Conservation (phyloP, 2,888 invertebrate genomes). For the Dysmachus trigonus region DNA sequence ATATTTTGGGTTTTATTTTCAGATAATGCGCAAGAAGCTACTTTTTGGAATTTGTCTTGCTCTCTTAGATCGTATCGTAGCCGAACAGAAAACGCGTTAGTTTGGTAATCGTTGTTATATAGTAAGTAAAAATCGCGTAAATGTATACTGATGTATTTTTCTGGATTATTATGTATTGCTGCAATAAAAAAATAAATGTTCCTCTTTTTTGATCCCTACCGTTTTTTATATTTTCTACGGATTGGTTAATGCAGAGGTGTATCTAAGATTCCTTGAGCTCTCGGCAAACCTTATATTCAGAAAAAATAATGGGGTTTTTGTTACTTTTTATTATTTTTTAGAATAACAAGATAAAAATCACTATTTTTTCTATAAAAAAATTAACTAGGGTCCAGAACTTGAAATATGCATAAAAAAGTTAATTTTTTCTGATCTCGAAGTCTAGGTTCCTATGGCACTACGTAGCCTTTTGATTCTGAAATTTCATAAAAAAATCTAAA, state of each 20-base stretch:
- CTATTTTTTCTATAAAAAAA: not conserved
- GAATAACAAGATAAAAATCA: not conserved
- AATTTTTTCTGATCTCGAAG: no score
- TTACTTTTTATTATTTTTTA: not conserved
- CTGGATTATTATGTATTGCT: constrained; percentile 42
- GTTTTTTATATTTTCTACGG: not conserved
- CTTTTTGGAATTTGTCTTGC: constrained; percentile 16
- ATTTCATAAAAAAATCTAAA: no score
- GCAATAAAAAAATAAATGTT: constrained; percentile 45
- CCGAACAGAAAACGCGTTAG: not conserved
- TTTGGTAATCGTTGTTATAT: constrained; percentile 24
- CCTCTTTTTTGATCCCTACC: constrained; percentile 42
- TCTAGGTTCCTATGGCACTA: no score
- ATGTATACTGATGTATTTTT: constrained; percentile 39
- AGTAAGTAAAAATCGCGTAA: constrained; percentile 26
- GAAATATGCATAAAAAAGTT: no score
- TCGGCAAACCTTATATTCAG: not conserved
- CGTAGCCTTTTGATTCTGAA: no score
- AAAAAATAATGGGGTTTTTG: not conserved
- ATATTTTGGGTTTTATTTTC: not conserved
- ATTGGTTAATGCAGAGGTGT: not conserved
- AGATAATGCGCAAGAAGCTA: not conserved
- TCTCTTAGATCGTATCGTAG: constrained; percentile 10
- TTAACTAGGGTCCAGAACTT: no score
- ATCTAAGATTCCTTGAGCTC: not conserved